Percentiles rank a stretch among this genome's conserved stretches.
These are phyloP conservation scores for Lasioglossum lativentre DNA, from an alignment of 2,888 invertebrate genomes.

Conservation along the genomic window DNA sequence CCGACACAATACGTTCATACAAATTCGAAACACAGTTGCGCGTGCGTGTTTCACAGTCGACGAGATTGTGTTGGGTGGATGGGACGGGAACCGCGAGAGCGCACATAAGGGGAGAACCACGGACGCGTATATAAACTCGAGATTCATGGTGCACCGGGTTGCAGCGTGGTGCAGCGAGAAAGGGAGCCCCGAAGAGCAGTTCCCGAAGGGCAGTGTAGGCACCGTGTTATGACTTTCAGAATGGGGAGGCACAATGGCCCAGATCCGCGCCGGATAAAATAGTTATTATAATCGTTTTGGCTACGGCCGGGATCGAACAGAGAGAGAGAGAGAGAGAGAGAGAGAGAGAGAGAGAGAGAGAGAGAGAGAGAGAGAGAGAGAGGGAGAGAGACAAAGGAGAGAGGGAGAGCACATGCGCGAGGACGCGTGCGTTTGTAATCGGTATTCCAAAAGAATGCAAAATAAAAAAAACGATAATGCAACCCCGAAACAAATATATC, in stretches of 20 bases:
- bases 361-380: too few relatives aligned
- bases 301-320: constrained; percentile 70
- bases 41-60: not conserved
- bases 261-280: constrained; percentile 84
- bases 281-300: constrained; percentile 84
- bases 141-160: constrained; percentile 71
- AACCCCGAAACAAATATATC: not conserved
- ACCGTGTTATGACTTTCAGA: constrained; percentile 84
- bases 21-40: constrained; percentile 6
- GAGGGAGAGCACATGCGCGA: constrained; percentile 11
- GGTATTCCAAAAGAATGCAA: constrained; percentile 18
- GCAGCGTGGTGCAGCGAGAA: constrained; percentile 49
- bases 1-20: constrained; percentile 3
- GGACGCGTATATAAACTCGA: constrained; percentile 60
- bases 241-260: constrained; percentile 84
- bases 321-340: constrained; percentile 24
- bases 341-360: too few relatives aligned
- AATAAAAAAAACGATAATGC: not conserved
- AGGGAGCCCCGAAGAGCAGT: constrained; percentile 64
- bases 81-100: constrained; percentile 39
- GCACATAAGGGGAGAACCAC: constrained; percentile 21
- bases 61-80: not conserved
- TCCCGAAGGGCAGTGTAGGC: constrained; percentile 79
- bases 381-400: too few relatives aligned
- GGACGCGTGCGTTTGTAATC: constrained; percentile 24